phyloP scores from a whole-genome alignment of 2,797 vertebrate species.

The Microctenopoma lineatum region DNA sequence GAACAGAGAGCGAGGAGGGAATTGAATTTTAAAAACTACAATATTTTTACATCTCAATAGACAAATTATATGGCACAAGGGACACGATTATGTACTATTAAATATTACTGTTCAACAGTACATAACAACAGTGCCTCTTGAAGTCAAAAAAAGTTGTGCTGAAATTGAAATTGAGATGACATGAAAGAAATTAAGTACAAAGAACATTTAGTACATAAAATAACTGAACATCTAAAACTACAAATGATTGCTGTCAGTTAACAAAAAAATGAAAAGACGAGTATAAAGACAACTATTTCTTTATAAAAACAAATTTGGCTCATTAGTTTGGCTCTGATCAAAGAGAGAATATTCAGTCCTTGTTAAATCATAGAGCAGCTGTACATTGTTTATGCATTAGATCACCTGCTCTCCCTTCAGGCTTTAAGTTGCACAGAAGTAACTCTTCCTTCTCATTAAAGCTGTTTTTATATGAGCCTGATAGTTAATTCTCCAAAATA shows the following conservation, averaged over 20 bases:
- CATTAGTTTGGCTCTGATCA: slow-evolving; percentile 26
- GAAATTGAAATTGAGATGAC: slow-evolving; percentile 32
- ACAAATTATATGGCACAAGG: slow-evolving; percentile 30
- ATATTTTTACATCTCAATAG: slow-evolving; percentile 30
- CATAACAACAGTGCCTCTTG: slow-evolving; percentile 24
- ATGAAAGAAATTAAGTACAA: slow-evolving; percentile 6
- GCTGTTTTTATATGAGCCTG: neutral
- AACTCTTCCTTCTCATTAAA: slow-evolving; percentile 9
- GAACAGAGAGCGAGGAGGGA: slow-evolving; percentile 38
- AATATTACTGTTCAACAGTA: slow-evolving; percentile 26
- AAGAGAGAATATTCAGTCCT: slow-evolving; percentile 11
- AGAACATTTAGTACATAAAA: slow-evolving; percentile 15
- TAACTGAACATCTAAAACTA: slow-evolving; percentile 17
- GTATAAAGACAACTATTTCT: neutral
- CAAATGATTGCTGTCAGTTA: slow-evolving; percentile 6
- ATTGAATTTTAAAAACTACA: slow-evolving; percentile 38
- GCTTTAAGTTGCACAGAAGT: slow-evolving; percentile 7
- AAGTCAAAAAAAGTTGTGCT: slow-evolving; percentile 41
- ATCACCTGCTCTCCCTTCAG: slow-evolving; percentile 8
- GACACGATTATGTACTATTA: slow-evolving; percentile 27
- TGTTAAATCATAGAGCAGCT: slow-evolving; percentile 17
- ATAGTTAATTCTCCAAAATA: slow-evolving; percentile 17
- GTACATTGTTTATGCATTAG: slow-evolving; percentile 10
- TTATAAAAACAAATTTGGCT: slow-evolving; percentile 9
- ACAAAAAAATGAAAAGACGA: neutral